Evolutionary conservation across 2,113 vertebrate genomes (phyloP).

Genomic region (Nanorana parkeri): DNA sequence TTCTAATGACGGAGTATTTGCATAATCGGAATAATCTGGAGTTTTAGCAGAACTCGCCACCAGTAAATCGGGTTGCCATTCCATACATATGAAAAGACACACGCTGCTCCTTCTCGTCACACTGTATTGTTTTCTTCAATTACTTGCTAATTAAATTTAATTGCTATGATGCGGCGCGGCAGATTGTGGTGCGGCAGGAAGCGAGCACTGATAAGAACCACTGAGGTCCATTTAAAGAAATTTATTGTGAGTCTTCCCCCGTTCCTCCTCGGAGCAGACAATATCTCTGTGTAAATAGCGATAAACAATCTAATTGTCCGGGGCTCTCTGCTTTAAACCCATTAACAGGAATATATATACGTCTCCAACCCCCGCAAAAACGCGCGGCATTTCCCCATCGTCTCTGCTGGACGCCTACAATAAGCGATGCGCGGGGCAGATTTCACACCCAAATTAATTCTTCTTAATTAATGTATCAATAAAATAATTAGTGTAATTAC

Average conservation of each 20-base stretch:
- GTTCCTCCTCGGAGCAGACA: conserved; percentile 8
- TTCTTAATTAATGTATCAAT: no score
- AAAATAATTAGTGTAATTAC: no score
- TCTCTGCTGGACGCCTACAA: background rate
- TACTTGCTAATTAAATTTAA: conserved; percentile 53
- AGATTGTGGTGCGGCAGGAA: conserved; percentile 50
- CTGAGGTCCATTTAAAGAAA: conserved; percentile 48
- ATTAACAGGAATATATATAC: background rate
- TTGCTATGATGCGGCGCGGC: conserved; percentile 52
- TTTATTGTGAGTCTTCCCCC: conserved; percentile 33
- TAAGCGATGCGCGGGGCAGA: background rate
- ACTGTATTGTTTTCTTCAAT: conserved; percentile 54
- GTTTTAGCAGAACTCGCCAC: background rate
- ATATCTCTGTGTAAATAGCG: conserved; percentile 25
- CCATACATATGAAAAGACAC: conserved; percentile 21
- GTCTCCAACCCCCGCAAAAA: background rate
- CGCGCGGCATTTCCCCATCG: background rate
- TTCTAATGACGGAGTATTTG: no score
- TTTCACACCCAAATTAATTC: background rate
- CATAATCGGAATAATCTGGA: no score
- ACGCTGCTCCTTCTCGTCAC: conserved; percentile 37
- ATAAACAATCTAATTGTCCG: conserved; percentile 26
- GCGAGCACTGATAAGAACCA: conserved; percentile 46
- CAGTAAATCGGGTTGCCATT: background rate
- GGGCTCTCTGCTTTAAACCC: background rate